These are phyloP conservation scores for Diprion similis DNA, from an alignment of 1,140 invertebrate genomes.

Conservation along the genomic window DNA sequence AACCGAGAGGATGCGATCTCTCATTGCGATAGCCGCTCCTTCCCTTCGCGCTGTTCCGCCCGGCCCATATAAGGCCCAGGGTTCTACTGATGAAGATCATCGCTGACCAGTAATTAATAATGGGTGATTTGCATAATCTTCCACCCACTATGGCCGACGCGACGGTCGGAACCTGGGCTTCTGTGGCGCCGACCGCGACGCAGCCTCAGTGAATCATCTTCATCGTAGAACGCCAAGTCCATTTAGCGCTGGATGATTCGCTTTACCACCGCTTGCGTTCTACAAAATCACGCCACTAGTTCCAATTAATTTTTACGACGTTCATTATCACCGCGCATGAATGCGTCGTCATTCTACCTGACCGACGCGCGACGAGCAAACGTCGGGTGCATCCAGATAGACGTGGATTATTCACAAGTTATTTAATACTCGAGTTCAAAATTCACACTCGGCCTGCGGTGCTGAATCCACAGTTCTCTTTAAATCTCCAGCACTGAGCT, in stretches of 20 bases:
- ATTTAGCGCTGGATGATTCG: conserved; percentile 1
- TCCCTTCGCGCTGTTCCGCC: not conserved
- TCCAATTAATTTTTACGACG: not conserved
- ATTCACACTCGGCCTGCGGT: too few relatives aligned
- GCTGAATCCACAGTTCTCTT: too few relatives aligned
- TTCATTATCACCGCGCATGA: not conserved
- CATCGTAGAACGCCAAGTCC: not conserved
- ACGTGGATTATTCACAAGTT: conserved; percentile 18
- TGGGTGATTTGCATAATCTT: conserved; percentile 17
- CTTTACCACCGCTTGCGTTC: not conserved
- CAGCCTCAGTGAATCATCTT: not conserved
- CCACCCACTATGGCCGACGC: not conserved
- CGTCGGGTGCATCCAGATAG: conserved; percentile 27
- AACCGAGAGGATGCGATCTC: not conserved
- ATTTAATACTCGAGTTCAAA: too few relatives aligned
- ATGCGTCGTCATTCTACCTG: not conserved
- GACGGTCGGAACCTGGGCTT: not conserved
- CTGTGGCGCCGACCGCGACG: not conserved
- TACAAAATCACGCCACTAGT: not conserved
- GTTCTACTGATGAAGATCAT: conserved; percentile 10
- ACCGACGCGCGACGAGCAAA: not conserved
- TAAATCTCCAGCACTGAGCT: not conserved
- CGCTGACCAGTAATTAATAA: conserved; percentile 17
- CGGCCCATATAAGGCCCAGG: conserved; percentile 2
- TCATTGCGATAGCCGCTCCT: not conserved